Base-by-base conservation (phyloP, 1,140 invertebrate genomes). In the Propsilocerus akamusi region DNA sequence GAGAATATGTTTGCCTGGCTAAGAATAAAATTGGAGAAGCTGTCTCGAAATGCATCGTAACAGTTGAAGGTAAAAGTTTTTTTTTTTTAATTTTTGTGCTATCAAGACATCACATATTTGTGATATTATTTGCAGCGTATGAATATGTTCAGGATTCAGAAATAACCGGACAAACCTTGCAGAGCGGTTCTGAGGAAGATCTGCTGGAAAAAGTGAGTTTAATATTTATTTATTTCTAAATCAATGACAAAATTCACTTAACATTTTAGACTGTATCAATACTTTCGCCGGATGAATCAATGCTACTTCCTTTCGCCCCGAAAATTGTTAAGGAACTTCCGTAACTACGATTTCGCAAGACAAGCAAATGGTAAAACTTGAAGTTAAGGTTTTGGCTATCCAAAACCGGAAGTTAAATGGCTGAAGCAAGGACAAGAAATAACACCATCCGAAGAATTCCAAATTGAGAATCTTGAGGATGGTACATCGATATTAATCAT, bases 81-180 rank as follows among this genome's bases (percentile, higher is more conserved):
- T 30, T 30, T 30, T 3, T n/a, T 12, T 30, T 30, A 2, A 68
- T 77, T 80, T 30, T n/a, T 25, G 79, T 75, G 51, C 89, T 89
- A 51, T 84, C 83, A 22, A 81, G 89, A 10, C 84, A 84, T 7
- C 81, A 78, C 53, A 86, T 86, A 7, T 82, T 87, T 20, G 80
- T 76, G 37, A 59, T 89, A 26, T n/a, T n/a, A n/a, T n/a, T n/a
- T n/a, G n/a, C 68, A 91, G 88, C 88, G 49, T 95, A 91, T 66
- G 90, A 95, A 72, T 94, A 95, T 67, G 74, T 88, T 53, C 85
- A 86, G 46, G 86, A 90, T 66, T 86, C 84, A 57, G 85, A 89
- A 71, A 82, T 86, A 59, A 56, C 69, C 72, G 55, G 77, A 75
- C 57, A 74, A 64, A 58, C 72, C 66, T 10, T 41, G 5, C 34